Percentiles rank a stretch among this genome's conserved stretches.
Evolutionary conservation across 2,888 invertebrate species (phyloP).

Genomic region (Teleogryllus oceanicus): DNA sequence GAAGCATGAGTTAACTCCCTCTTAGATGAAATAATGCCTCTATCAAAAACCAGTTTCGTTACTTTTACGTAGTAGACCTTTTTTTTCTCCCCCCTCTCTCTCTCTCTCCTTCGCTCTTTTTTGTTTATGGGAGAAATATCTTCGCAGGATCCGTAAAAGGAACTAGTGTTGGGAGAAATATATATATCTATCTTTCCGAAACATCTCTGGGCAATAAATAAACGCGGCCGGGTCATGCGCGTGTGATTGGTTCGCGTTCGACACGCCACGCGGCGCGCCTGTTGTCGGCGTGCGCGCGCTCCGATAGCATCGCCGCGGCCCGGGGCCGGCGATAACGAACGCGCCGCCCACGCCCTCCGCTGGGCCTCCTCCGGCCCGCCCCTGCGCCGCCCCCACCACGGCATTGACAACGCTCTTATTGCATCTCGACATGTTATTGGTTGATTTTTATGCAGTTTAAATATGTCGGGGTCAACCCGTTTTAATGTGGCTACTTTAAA

Average conservation of each 20-base stretch:
- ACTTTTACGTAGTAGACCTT: not conserved
- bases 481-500: no score
- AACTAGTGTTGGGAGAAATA: conserved; percentile 8
- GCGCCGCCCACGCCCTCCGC: not conserved
- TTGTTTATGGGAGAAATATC: conserved; percentile 18
- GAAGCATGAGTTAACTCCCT: conserved; percentile 18
- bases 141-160: conserved; percentile 11
- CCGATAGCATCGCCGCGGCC: not conserved
- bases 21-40: conserved; percentile 11
- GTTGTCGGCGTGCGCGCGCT: not conserved
- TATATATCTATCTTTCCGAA: conserved; percentile 7
- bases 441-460: no score
- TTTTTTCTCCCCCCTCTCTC: not conserved
- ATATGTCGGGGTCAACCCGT: no score
- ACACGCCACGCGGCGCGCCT: conserved; percentile 1
- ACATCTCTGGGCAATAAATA: not conserved
- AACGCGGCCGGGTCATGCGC: conserved; percentile 18
- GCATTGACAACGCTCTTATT: not conserved
- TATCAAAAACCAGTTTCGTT: not conserved
- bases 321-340: not conserved
- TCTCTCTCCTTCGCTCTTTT: not conserved
- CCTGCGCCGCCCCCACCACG: not conserved
- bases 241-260: conserved; percentile 18
- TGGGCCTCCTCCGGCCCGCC: no score
- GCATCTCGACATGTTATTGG: no score